Evolutionary conservation across 1,140 invertebrate species (phyloP).

Genomic region (Lordiphosa mommai): DNA sequence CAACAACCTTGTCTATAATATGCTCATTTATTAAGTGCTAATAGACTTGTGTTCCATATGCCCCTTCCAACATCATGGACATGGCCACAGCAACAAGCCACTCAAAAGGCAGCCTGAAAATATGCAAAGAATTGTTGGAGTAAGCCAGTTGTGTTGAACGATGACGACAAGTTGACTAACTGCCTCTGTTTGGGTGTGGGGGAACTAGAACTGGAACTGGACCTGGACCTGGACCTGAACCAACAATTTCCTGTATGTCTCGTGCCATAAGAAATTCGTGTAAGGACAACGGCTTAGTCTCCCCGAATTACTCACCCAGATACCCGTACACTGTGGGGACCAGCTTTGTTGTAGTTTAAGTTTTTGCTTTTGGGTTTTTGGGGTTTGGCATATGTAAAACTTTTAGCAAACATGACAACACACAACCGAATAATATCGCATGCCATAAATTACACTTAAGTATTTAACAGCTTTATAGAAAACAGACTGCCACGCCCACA

Average conservation of each 20-base stretch:
- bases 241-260: constrained; percentile 37
- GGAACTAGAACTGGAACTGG: constrained; percentile 7
- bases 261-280: constrained; percentile 46
- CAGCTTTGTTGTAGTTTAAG: constrained; percentile 29
- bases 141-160: background rate
- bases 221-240: constrained; percentile 1
- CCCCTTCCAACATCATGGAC: no score
- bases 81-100: constrained; percentile 30
- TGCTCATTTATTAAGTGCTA: constrained; percentile 66
- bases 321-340: background rate
- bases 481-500: constrained; percentile 44
- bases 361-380: constrained; percentile 33
- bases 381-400: constrained; percentile 61
- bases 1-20: constrained; percentile 27
- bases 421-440: constrained; percentile 69
- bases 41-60: constrained; percentile 36
- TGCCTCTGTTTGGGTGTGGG: constrained; percentile 7
- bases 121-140: constrained; percentile 58
- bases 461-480: constrained; percentile 71
- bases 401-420: constrained; percentile 68
- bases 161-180: constrained; percentile 45
- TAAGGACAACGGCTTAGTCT: constrained; percentile 21
- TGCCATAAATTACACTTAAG: constrained; percentile 75
- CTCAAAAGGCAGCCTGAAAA: constrained; percentile 37
- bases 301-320: constrained; percentile 3